phyloP scores from a whole-genome alignment of 2,888 invertebrate genomes.

The Parnassius smintheus region DNA sequence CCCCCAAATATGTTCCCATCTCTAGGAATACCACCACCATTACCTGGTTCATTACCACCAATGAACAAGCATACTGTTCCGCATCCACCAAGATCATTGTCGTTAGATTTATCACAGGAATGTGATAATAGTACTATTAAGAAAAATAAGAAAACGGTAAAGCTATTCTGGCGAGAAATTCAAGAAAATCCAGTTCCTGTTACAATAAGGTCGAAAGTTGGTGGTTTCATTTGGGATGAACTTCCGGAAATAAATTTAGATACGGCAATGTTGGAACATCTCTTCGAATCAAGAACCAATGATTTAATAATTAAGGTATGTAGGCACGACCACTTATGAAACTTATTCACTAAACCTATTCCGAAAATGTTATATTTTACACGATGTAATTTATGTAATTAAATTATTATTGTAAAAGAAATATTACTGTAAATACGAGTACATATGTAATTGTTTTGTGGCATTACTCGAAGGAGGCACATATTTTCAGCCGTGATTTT shows the following conservation, averaged over 20 bases:
- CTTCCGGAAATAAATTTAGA: constrained; percentile 92
- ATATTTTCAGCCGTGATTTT: too few species aligned
- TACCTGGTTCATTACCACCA: constrained; percentile 72
- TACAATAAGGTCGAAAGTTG: constrained; percentile 79
- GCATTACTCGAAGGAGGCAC: too few species aligned
- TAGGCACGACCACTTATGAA: not conserved
- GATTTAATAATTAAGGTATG: constrained; percentile 93
- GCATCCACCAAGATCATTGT: constrained; percentile 53
- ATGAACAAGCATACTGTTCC: constrained; percentile 67
- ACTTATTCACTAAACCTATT: too few species aligned
- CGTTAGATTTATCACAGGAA: constrained; percentile 62
- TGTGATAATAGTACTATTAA: constrained; percentile 80
- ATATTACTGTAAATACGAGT: too few species aligned
- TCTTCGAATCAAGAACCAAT: constrained; percentile 98
- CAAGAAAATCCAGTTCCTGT: constrained; percentile 85
- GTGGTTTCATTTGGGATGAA: constrained; percentile 95
- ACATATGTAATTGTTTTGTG: too few species aligned
- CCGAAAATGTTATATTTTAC: too few species aligned
- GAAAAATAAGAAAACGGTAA: constrained; percentile 97
- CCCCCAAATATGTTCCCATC: constrained; percentile 85
- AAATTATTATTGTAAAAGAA: too few species aligned
- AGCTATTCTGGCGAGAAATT: constrained; percentile 98
- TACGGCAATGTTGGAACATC: constrained; percentile 95
- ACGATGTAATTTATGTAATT: too few species aligned
- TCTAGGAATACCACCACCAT: constrained; percentile 68